These are phyloP conservation scores for Ennomos fuscantarius DNA, from an alignment of 2,888 invertebrate species.

Conservation along the genomic window DNA sequence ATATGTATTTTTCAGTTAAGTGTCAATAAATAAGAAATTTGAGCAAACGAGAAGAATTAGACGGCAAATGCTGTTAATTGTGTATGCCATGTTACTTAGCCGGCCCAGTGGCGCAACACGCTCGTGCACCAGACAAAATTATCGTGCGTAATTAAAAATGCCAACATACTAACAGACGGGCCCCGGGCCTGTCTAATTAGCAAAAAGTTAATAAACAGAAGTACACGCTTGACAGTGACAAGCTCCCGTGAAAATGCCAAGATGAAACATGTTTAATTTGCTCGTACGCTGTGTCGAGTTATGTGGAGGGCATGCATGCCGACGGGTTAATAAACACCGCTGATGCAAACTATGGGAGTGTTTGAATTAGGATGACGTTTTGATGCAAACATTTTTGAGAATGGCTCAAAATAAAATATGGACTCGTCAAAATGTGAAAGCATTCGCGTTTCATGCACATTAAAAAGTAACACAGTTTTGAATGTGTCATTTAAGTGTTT, in stretches of 20 bases:
- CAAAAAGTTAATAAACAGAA: conserved; percentile 85
- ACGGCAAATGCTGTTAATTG: conserved; percentile 56
- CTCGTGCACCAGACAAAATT: conserved; percentile 63
- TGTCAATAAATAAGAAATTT: conserved; percentile 60
- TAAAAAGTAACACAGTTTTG: too few relatives aligned
- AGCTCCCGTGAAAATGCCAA: conserved; percentile 81
- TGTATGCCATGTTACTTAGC: conserved; percentile 47
- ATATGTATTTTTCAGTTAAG: conserved; percentile 8
- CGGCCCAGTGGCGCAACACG: conserved; percentile 53
- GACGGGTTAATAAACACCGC: conserved; percentile 29
- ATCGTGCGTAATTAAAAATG: conserved; percentile 83
- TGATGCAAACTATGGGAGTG: conserved; percentile 17
- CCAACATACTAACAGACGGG: conserved; percentile 79
- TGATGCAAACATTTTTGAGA: conserved; percentile 4
- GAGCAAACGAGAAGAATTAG: conserved; percentile 51
- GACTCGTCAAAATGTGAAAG: too few relatives aligned
- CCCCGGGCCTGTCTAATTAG: conserved; percentile 80
- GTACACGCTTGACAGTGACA: conserved; percentile 80
- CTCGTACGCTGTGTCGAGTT: conserved; percentile 60
- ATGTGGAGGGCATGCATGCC: conserved; percentile 45
- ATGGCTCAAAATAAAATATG: neutral
- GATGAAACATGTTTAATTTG: conserved; percentile 84
- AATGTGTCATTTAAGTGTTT: too few relatives aligned
- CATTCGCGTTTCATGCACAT: too few relatives aligned
- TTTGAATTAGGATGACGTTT: neutral